Evolutionary conservation across 2,888 invertebrate genomes (phyloP), one percentile per base, ranked within the genome.

Genomic region (Morpho deidamia): DNA sequence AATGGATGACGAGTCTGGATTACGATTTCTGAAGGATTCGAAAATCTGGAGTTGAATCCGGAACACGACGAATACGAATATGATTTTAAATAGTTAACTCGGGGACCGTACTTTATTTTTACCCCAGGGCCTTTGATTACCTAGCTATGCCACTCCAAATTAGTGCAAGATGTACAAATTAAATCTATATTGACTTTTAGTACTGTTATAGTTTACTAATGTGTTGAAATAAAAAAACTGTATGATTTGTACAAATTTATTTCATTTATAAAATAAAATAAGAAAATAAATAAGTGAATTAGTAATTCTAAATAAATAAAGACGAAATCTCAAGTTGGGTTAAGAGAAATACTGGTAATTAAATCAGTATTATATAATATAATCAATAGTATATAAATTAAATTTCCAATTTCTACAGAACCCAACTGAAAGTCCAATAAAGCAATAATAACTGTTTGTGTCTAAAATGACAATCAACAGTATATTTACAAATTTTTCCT

Each of bases 291-390:
- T 87, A 86, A 70, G 71, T 56, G 70, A 72, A 60, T 56, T 56
- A 60, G 64, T 73, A 71, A 72, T 77, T 68, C 78, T 80, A 83
- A 83, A 82, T 84, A 85, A 85, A 83, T 83, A 84, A 77, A 75
- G 69, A 67, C 11, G 86, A 87, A 88, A 81, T 89, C 89, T 89
- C 89, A 89, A 89, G 89, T 89, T 89, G 89, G 85, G 88, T 89
- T 89, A 72, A 73, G 81, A 78, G 81, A 86, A 89, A 86, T 76
- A 68, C 64, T 61, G 51, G 55, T 58, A 23, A 5, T 23, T 23
- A 23, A 23, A 23, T 23, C 23, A 23, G 23, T 23, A 23, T 23
- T 62, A 35, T 45, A 42, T 44, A 53, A 53, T 32, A 42, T 38
- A 39, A 42, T 55, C 40, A 37, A 38, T 45, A 51, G 39, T 57